Evolutionary conservation across 1,140 invertebrate species (phyloP), one percentile per base, ranked within the genome.

Genomic region (Caenorhabditis brenneri): DNA sequence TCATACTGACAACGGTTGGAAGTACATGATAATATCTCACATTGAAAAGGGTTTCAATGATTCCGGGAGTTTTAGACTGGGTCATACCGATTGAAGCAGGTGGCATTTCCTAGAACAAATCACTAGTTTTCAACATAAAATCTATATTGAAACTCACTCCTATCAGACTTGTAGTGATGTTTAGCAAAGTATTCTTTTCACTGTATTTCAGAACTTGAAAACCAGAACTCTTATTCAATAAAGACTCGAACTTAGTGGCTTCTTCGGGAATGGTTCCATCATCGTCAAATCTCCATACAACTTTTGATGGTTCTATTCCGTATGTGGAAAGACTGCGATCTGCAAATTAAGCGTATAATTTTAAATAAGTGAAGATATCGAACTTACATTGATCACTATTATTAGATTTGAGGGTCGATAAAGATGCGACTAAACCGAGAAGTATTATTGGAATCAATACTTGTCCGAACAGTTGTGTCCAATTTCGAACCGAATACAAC

Each of bases 401-500:
- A 31, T 46, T 36, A 1, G 81, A 82, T 46, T 55, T 65, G 9
- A 82, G 5, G 5, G 81, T 36, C 12, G 82, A 39, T 15, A 83
- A 24, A 10, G 36, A 83, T 6, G 48, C 49, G 15, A 83, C 58
- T 15, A 83, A 79, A 10, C 65, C 82, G 48, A 83, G 69, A 16
- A 83, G 69, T 0, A 80, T 27, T 0, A 83, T 36, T 29, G 82
- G 82, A 46, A 80, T 60, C 15, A 83, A 19, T 1, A 81, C 82
- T 31, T 83, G 82, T 27, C 36, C 48, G n/a, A 83, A 46, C 19
- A 83, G 31, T 48, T 83, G 82, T 16, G 82, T 42, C 82, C 82
- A 83, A 29, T 83, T 83, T 36, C 82, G 15, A 1, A 36, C 16
- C 4, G 78, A 48, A 27, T 83, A 83, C 22, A 83, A 27, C 15